Base-by-base conservation (phyloP, 1,140 invertebrate genomes). In the Stegodyphus dumicola region DNA sequence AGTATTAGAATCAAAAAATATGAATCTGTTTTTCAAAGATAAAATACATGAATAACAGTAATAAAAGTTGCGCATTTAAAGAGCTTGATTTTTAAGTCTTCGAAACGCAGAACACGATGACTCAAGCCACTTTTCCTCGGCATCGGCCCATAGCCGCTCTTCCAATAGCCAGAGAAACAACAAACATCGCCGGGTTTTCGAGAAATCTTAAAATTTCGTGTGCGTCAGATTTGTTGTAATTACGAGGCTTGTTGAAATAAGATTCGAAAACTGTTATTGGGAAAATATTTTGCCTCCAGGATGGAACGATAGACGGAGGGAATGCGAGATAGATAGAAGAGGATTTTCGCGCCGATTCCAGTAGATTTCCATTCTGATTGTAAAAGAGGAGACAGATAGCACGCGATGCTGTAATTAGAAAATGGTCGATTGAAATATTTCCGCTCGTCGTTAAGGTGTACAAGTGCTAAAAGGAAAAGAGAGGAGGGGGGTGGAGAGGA, bases 191-290 rank as follows among this genome's bases (percentile, higher is more conserved):
- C 74, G 80, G 73, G 70, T 83, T 75, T 74, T 53, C 78, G 71
- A 71, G 80, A 85, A 83, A 85, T 85, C 81, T 85, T 85, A 83
- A 83, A 83, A 83, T 83, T 83, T 83, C 80, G 80, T 75, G 80
- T 69, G 81, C 64, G 71, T 52, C 65, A 76, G 81, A 85, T 76
- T 76, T 56, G 73, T 70, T 65, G 84, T 78, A 86, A 86, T 86
- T 86, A 86, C 84, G 76, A 86, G 69, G 75, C 84, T 85, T 78
- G 84, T 86, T 86, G 84, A 86, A 86, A 86, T 86, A 86, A 86
- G 84, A 86, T 86, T 86, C 84, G 84, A 77, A 86, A 86, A 86
- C 84, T 86, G 84, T 86, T 86, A 86, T 86, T 86, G 84, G 84
- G 84, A 86, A 86, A 86, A 77, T 86, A 86, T 86, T 86, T 78